These are phyloP conservation scores for Hofmannophila pseudospretella DNA, from an alignment of 2,888 invertebrate genomes.

Conservation along the genomic window DNA sequence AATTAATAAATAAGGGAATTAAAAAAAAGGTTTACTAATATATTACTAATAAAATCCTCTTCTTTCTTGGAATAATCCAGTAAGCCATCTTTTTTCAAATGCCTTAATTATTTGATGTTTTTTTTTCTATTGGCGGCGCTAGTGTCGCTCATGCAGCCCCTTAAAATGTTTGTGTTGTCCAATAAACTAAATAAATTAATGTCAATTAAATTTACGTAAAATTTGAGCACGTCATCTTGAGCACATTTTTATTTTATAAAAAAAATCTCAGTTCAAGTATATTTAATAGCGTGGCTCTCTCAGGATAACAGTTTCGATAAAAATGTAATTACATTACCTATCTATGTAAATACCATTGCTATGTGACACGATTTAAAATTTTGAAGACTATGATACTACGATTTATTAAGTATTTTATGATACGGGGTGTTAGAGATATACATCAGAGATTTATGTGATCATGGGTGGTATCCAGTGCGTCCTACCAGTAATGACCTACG, in stretches of 20 bases:
- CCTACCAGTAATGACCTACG: too few species aligned
- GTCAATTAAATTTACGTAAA: constrained; percentile 29
- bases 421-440: background rate
- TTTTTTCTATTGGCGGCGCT: too few species aligned
- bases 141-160: too few species aligned
- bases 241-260: background rate
- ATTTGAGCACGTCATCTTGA: background rate
- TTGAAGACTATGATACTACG: background rate
- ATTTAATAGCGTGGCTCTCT: background rate
- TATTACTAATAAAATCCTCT: too few species aligned
- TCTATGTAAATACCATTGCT: background rate
- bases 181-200: constrained; percentile 20
- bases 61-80: too few species aligned
- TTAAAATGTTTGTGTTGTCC: constrained; percentile 34
- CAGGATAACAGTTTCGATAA: background rate
- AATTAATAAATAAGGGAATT: too few species aligned
- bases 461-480: too few species aligned
- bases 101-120: too few species aligned
- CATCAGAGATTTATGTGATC: too few species aligned
- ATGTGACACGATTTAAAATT: background rate
- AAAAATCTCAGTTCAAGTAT: background rate
- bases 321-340: background rate
- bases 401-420: background rate
- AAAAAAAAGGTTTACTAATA: too few species aligned
- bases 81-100: too few species aligned